Percentiles rank a stretch among this genome's conserved stretches.
phyloP scores from a whole-genome alignment of 2,888 invertebrate genomes.

The Scotopteryx bipunctaria region DNA sequence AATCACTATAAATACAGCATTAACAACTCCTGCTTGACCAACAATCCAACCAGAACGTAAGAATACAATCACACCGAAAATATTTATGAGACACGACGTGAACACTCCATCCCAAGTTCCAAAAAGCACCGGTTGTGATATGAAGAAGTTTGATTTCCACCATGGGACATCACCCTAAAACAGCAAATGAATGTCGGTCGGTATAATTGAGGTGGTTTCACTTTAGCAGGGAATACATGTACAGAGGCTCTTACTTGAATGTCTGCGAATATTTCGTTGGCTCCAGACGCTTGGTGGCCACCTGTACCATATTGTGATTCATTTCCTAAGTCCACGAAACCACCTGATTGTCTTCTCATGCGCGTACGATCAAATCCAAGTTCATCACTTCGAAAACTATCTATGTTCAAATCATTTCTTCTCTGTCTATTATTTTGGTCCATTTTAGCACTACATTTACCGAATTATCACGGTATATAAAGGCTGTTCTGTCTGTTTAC shows the following conservation, averaged over 20 bases:
- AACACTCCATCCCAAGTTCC: constrained; percentile 99
- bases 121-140: constrained; percentile 97
- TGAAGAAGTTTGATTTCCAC: constrained; percentile 98
- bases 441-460: constrained; percentile 49
- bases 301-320: constrained; percentile 90
- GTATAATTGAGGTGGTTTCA: not conserved
- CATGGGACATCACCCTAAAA: constrained; percentile 91
- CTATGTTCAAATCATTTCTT: constrained; percentile 68
- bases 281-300: constrained; percentile 93
- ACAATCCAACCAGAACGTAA: constrained; percentile 99
- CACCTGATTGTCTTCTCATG: constrained; percentile 86
- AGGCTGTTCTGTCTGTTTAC: not conserved
- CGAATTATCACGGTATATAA: not conserved
- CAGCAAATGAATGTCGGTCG: constrained; percentile 38
- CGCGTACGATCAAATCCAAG: constrained; percentile 77
- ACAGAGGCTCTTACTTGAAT: constrained; percentile 86
- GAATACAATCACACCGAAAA: constrained; percentile 98
- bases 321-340: constrained; percentile 89
- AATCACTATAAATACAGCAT: constrained; percentile 91
- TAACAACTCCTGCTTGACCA: constrained; percentile 92
- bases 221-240: not conserved
- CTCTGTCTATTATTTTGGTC: constrained; percentile 65
- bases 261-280: constrained; percentile 95
- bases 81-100: constrained; percentile 98
- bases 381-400: constrained; percentile 75